Percentiles rank a stretch among this genome's conserved stretches.
These are phyloP conservation scores for Unio delphinus DNA, from an alignment of 2,888 invertebrate genomes.

Conservation along the genomic window DNA sequence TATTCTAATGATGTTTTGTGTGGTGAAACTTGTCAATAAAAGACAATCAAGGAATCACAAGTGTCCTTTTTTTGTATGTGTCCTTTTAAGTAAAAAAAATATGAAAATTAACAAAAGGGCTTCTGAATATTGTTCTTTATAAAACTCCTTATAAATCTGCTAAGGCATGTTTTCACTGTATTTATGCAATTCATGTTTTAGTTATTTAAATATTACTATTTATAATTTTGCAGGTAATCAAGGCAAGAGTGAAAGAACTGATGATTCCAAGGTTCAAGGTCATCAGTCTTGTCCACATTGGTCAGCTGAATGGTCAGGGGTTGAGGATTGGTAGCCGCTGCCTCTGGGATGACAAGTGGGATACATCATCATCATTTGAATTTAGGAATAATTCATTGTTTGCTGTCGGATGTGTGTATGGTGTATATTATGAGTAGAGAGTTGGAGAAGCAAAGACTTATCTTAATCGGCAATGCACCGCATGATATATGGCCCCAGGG, in stretches of 20 bases:
- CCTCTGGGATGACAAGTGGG: slow-evolving; percentile 66
- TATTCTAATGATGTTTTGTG: no score
- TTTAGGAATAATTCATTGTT: slow-evolving; percentile 68
- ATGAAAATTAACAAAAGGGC: no score
- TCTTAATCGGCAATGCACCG: no score
- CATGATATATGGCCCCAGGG: no score
- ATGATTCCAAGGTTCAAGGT: slow-evolving; percentile 69
- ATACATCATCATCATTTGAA: slow-evolving; percentile 66
- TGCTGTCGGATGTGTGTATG: slow-evolving; percentile 68
- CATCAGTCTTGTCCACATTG: slow-evolving; percentile 68
- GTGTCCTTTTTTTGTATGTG: no score
- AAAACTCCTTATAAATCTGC: no score
- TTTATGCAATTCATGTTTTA: no score
- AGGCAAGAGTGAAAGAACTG: slow-evolving; percentile 68
- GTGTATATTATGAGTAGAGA: slow-evolving; percentile 61
- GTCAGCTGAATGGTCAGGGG: slow-evolving; percentile 65
- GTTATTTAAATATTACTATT: neutral
- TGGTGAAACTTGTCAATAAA: no score
- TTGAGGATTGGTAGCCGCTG: slow-evolving; percentile 67
- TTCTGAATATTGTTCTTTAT: no score
- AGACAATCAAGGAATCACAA: no score
- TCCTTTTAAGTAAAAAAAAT: no score
- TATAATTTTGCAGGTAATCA: slow-evolving; percentile 62
- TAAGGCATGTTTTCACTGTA: no score
- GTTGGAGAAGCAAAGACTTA: neutral